Evolutionary conservation across 2,113 vertebrate genomes (phyloP), one percentile per base, ranked within the genome.

Genomic region (Neogobius melanostomus): DNA sequence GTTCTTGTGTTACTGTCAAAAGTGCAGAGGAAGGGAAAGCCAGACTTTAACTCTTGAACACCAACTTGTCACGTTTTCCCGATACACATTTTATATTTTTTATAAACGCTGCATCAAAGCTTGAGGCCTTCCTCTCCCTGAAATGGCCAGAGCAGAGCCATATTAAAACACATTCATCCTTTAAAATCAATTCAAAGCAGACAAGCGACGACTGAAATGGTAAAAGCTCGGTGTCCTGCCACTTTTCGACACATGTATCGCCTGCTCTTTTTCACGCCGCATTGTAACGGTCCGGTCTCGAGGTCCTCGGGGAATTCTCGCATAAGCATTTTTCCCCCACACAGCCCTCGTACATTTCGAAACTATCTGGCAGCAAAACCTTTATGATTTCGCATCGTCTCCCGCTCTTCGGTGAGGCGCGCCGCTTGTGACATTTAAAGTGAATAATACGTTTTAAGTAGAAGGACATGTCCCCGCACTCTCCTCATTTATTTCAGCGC

Each of bases 371-470:
- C 36, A 45, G 59, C 59, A 15, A 21, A 9, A 56, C 59, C 42
- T n/a, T 42, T 7, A 44, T 61, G 14, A 9, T 61, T 61, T 4
- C 9, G 42, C n/a, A 61, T 61, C 42, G 9, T 16, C 15, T n/a
- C 59, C 5, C 14, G 42, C 59, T 61, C 42, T 61, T 10, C 7
- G 14, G 42, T 9, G 42, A 44, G n/a, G 15, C 59, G 0, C 7
- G 56, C 28, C 7, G 28, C 11, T 42, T 1, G 11, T 44, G 59
- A 45, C 59, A 61, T 61, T 61, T 61, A 61, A 61, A 45, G 42
- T 15, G 59, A 61, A 44, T 61, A 61, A 45, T 61, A 10, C 9
- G 42, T 45, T 44, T 61, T 61, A n/a, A 61, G 28, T 15, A 60
- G 36, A 60, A 60, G 12, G 36, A 8, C 57, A 15, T 14, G 3